phyloP scores from a whole-genome alignment of 1,140 invertebrate genomes.

The Babylonia areolata region DNA sequence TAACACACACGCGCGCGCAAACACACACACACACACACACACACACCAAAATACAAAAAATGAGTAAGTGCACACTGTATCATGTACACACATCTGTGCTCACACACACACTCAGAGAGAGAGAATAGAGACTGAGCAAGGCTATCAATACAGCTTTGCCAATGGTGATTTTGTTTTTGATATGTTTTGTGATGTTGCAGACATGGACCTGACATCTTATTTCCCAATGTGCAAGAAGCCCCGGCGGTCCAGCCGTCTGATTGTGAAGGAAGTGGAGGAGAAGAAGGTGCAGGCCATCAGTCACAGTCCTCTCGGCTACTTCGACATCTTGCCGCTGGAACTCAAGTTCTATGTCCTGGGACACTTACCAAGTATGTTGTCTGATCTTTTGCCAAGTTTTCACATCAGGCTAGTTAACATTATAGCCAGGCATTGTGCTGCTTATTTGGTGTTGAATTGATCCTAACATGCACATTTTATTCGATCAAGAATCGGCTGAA shows the following conservation, averaged over 20 bases:
- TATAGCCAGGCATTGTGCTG: too few species aligned
- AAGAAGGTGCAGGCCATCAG: constrained; percentile 54
- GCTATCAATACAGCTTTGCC: background rate
- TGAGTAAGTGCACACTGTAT: background rate
- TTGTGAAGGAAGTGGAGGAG: constrained; percentile 61
- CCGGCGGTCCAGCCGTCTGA: constrained; percentile 68
- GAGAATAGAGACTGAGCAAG: background rate
- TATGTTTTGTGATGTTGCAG: background rate
- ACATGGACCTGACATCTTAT: constrained; percentile 66
- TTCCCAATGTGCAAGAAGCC: constrained; percentile 66
- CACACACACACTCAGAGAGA: background rate
- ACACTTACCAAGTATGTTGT: constrained; percentile 67
- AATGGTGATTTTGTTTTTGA: background rate
- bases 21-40: background rate
- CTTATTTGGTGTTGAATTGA: too few species aligned
- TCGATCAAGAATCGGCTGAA: too few species aligned
- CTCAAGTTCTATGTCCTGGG: constrained; percentile 70
- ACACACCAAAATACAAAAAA: background rate
- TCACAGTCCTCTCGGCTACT: constrained; percentile 65
- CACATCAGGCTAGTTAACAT: too few species aligned
- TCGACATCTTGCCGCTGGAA: constrained; percentile 72
- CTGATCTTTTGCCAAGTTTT: too few species aligned
- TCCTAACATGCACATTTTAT: too few species aligned
- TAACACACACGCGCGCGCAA: background rate
- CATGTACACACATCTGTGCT: background rate